Conservation (phyloP, 2,113 vertebrate genomes). For the Laticauda laticaudata region DNA sequence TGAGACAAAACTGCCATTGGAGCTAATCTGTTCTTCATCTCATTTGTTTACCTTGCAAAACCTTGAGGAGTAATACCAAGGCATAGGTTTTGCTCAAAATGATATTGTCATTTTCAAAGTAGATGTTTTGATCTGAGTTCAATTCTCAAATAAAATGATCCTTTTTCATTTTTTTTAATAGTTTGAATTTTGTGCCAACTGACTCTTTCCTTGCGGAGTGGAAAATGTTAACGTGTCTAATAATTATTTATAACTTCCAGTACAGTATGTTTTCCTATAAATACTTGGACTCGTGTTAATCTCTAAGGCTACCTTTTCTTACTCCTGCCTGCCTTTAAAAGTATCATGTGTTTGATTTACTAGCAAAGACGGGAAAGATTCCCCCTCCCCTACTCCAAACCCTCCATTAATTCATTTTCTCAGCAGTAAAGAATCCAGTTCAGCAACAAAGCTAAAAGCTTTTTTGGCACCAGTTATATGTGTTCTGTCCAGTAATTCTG, state of each 20-base stretch:
- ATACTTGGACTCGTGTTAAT: slow-evolving; percentile 73
- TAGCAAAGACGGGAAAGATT: slow-evolving; percentile 69
- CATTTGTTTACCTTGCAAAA: background rate
- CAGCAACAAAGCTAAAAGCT: slow-evolving; percentile 86
- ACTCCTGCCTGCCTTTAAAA: slow-evolving; percentile 70
- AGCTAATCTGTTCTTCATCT: background rate
- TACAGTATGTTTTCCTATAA: slow-evolving; percentile 65
- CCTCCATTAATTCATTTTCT: slow-evolving; percentile 84
- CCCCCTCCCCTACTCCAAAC: slow-evolving; percentile 67
- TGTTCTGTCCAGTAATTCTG: slow-evolving; percentile 83
- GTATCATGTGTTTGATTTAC: slow-evolving; percentile 77
- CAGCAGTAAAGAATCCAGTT: slow-evolving; percentile 82
- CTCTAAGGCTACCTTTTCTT: slow-evolving; percentile 61
- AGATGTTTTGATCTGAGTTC: slow-evolving; percentile 37
- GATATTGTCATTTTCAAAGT: slow-evolving; percentile 40
- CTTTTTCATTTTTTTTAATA: slow-evolving; percentile 37
- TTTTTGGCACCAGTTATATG: slow-evolving; percentile 80
- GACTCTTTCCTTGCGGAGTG: slow-evolving; percentile 57
- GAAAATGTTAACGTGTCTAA: slow-evolving; percentile 57
- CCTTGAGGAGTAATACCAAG: background rate
- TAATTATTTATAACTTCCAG: slow-evolving; percentile 73
- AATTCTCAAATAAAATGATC: slow-evolving; percentile 38
- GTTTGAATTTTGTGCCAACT: slow-evolving; percentile 46
- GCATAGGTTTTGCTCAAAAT: slow-evolving; percentile 40
- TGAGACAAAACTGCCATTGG: slow-evolving; percentile 1